These are phyloP conservation scores for Hypena proboscidalis DNA, from an alignment of 2,888 invertebrate species.

Conservation along the genomic window DNA sequence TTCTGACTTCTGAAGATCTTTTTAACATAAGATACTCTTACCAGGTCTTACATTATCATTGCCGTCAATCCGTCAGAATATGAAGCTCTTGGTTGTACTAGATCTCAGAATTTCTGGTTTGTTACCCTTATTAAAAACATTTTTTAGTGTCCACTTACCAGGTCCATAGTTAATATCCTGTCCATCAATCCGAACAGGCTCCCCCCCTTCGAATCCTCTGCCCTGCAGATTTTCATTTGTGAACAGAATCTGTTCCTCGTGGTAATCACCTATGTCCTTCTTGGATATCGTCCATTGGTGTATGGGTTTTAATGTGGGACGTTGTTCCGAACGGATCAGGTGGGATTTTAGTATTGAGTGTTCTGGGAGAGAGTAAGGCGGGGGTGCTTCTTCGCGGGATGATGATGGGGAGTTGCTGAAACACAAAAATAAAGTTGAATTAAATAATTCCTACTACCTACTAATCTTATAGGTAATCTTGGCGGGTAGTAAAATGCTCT, in stretches of 20 bases:
- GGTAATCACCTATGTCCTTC: constrained; percentile 74
- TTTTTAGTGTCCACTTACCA: constrained; percentile 63
- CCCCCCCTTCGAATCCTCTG: too few species aligned
- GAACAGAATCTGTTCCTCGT: constrained; percentile 78
- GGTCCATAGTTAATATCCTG: constrained; percentile 76
- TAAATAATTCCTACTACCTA: background rate
- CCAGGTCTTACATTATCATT: too few species aligned
- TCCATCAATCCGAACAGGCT: constrained; percentile 59
- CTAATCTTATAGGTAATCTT: too few species aligned
- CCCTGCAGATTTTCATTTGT: constrained; percentile 75
- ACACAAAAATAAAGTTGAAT: constrained; percentile 7
- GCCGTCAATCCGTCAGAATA: too few species aligned
- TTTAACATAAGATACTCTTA: too few species aligned
- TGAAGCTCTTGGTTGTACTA: too few species aligned
- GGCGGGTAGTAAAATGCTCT: too few species aligned
- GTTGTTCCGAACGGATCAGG: constrained; percentile 59
- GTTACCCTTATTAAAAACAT: too few species aligned
- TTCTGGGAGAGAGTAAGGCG: constrained; percentile 71
- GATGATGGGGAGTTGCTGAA: constrained; percentile 66
- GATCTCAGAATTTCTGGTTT: too few species aligned
- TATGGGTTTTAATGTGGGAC: constrained; percentile 58
- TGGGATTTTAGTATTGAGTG: constrained; percentile 81
- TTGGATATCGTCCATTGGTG: constrained; percentile 83
- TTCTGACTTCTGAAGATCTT: too few species aligned
- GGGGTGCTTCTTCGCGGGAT: constrained; percentile 63